Conservation (phyloP, 2,113 vertebrate genomes). For the Pluvianellus socialis region DNA sequence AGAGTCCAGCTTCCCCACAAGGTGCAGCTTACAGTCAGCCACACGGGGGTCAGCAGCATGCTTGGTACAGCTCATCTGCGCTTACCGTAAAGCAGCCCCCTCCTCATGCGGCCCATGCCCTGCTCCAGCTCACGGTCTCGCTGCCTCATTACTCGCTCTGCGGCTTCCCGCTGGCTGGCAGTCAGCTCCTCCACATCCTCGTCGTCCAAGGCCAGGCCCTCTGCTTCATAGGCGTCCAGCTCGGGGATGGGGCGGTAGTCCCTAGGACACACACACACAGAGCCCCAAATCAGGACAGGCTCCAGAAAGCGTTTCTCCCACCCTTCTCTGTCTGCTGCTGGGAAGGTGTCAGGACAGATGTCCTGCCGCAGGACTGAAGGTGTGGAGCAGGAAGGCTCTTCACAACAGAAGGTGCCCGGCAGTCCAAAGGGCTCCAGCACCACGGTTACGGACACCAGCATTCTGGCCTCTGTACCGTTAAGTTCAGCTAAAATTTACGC, state of each 20-base stretch:
- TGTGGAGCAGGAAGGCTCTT: neutral
- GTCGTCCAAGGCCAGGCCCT: constrained; percentile 88
- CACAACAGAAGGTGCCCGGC: neutral
- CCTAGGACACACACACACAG: constrained; percentile 60
- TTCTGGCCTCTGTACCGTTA: neutral
- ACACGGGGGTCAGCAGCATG: neutral
- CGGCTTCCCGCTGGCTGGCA: constrained; percentile 87
- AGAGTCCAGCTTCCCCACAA: neutral
- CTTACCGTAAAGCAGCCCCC: constrained; percentile 85
- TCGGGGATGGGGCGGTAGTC: constrained; percentile 93
- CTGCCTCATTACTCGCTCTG: constrained; percentile 88
- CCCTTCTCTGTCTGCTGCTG: neutral
- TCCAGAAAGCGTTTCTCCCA: neutral
- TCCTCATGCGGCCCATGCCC: constrained; percentile 84
- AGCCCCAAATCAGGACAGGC: neutral
- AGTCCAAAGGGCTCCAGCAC: neutral
- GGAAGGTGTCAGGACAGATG: neutral
- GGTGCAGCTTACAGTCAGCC: neutral
- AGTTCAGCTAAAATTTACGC: neutral
- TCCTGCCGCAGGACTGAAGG: neutral
- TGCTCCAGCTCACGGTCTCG: constrained; percentile 84
- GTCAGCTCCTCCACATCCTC: constrained; percentile 92
- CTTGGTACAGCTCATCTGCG: neutral
- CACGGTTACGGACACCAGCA: neutral
- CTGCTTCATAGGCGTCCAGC: constrained; percentile 88